Evolutionary conservation across 2,888 invertebrate species (phyloP).

Genomic region (Xylocampa areola): DNA sequence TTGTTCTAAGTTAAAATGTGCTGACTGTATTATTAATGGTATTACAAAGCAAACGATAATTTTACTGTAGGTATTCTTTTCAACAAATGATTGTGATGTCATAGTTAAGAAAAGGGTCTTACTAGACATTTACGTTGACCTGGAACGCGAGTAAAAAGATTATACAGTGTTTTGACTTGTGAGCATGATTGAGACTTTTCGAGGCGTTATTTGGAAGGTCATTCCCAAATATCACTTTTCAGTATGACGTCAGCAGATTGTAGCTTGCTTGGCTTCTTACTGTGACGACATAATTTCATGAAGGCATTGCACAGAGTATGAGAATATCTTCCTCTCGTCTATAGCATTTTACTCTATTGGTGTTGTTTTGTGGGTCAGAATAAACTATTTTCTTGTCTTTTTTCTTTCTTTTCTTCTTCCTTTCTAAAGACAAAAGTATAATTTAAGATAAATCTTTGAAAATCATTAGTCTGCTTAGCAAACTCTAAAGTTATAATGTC

Average conservation of each 20-base stretch:
- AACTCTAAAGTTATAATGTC: no score
- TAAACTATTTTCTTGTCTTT: no score
- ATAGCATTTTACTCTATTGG: no score
- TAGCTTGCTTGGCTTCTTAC: conserved; percentile 13
- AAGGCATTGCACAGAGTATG: no score
- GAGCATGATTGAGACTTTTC: conserved; percentile 38
- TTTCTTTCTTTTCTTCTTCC: no score
- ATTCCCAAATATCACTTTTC: conserved; percentile 35
- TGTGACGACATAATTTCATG: conserved; percentile 24
- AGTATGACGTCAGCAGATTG: conserved; percentile 40
- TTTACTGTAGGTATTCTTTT: conserved; percentile 17
- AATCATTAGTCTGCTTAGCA: no score
- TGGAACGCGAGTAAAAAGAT: conserved; percentile 7
- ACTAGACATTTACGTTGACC: conserved; percentile 3
- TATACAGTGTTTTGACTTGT: conserved; percentile 24
- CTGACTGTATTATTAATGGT: conserved; percentile 4
- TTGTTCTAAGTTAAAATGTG: conserved; percentile 26
- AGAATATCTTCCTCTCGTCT: no score
- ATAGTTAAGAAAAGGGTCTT: conserved; percentile 3
- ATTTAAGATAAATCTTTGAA: no score
- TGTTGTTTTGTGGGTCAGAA: no score
- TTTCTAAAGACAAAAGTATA: no score
- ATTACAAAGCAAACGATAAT: conserved; percentile 10
- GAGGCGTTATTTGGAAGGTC: conserved; percentile 34
- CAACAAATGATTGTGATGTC: neutral